Base-by-base conservation (phyloP, 2,888 invertebrate genomes). In the Catocala nupta region DNA sequence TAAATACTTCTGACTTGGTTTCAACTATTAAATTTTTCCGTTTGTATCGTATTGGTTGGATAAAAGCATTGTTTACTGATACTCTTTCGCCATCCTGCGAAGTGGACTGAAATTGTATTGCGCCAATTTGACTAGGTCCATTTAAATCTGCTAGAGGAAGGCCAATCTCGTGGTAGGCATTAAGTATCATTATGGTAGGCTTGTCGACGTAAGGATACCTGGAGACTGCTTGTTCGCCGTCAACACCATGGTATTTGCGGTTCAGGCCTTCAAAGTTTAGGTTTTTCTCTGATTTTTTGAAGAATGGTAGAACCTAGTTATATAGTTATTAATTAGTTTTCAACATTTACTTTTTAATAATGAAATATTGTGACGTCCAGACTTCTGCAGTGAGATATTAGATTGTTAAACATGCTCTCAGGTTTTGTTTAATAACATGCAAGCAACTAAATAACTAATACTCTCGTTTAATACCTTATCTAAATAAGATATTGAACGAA, bases 31-130 rank as follows among this genome's bases (percentile, higher is more conserved):
- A 84, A 75, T 95, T 95, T 5, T 95, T 81, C 48, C 90, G 73
- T 62, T 80, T 94, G 47, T 93, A 85, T 39, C 96, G 87, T 25
- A 96, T 95, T 0, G 96, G 96, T 66, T 95, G 88, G n/a, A 96
- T 95, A 77, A 95, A 96, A 0, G 96, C 96, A 0, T 85, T 90
- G 78, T 96, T 96, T 0, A 96, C 93, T 10, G 96, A 96, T n/a
- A 93, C 89, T 60, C 96, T 90, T 71, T 88, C 83, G 0, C 96
- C 96, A 65, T 95, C 86, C 43, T 90, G 82, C 0, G 94, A 81
- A 0, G 95, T 93, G 0, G 94, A 89, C 80, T 96, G 96, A 0
- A 95, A 80, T 55, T 95, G 89, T 91, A 94, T 95, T 0, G 95
- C 94, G 0, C 96, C 95, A 7, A 95, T 74, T 79, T 96, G 95